phyloP scores from a whole-genome alignment of 2,888 invertebrate species.

The Campoletis raptor region DNA sequence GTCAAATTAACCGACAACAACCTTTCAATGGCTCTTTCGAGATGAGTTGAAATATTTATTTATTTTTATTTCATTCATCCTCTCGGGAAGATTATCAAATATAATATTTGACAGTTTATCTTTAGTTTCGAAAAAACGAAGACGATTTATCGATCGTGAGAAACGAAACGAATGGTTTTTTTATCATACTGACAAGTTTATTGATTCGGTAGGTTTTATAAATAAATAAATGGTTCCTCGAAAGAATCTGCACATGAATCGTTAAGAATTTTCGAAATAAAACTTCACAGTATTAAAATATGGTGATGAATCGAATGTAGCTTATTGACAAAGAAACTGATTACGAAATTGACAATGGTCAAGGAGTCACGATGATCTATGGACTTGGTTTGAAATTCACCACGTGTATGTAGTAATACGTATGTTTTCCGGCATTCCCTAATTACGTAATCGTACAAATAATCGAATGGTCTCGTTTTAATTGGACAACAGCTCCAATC shows the following conservation, averaged over 20 bases:
- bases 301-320: not conserved
- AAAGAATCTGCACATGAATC: not conserved
- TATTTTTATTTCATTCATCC: not conserved
- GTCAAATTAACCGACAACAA: not conserved
- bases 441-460: conserved; percentile 1
- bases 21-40: not conserved
- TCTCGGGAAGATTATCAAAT: not conserved
- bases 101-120: not conserved
- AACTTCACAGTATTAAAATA: not conserved
- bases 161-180: not conserved
- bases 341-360: not conserved
- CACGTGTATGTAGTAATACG: not conserved
- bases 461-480: not conserved
- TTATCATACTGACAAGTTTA: not conserved
- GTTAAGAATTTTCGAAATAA: not conserved
- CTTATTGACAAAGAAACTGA: not conserved
- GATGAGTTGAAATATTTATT: not conserved
- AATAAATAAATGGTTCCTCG: not conserved
- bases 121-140: not conserved
- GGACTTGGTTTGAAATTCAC: not conserved
- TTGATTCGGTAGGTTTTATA: not conserved
- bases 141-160: not conserved
- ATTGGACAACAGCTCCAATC: not conserved
- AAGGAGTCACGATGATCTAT: not conserved
- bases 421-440: conserved; percentile 9